Evolutionary conservation across 2,113 vertebrate genomes (phyloP), one percentile per base, ranked within the genome.

Genomic region (Cromileptes altivelis): DNA sequence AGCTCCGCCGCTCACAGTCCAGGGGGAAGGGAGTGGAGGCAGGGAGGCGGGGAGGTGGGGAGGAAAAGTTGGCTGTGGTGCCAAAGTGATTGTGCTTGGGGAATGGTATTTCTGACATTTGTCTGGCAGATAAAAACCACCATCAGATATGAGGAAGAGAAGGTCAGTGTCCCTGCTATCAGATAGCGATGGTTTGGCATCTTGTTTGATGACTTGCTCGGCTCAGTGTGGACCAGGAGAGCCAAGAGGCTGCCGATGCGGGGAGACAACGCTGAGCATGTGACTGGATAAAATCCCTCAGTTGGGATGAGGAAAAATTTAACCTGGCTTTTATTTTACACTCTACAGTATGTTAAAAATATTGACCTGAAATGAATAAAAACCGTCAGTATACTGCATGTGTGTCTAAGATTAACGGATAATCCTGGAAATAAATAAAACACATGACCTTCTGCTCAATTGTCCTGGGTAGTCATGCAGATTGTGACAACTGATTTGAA

Each of bases 21-120:
- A 49, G 27, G n/a, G 52, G 81, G 74, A 80, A 30, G 45, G 71
- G 72, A 21, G 14, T 19, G 19, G 57, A 55, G 17, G 52, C 8
- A 30, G 33, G 42, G 23, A 62, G 61, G 14, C 42, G 17, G 4
- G 4, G 30, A 30, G 30, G 30, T 0, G 4, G 12, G 49, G 45
- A 81, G 81, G 60, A 62, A 73, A 86, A 73, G 81, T 75, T 75
- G 83, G 85, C 60, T 23, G 61, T 53, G 47, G 78, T 80, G 82
- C 86, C 90, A 93, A 86, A 93, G 90, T 82, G 90, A 93, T 91
- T 93, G 87, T 78, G 88, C 89, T 85, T 70, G 74, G 92, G 88
- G 90, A 94, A 91, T 88, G 85, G 91, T 86, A 90, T 94, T 93
- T 94, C 84, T 95, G 93, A 95, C 94, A 94, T 95, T 95, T 92